Percentiles rank a stretch among this genome's conserved stretches.
phyloP scores from a whole-genome alignment of 2,113 vertebrate species.

The Genyomyrus donnyi region DNA sequence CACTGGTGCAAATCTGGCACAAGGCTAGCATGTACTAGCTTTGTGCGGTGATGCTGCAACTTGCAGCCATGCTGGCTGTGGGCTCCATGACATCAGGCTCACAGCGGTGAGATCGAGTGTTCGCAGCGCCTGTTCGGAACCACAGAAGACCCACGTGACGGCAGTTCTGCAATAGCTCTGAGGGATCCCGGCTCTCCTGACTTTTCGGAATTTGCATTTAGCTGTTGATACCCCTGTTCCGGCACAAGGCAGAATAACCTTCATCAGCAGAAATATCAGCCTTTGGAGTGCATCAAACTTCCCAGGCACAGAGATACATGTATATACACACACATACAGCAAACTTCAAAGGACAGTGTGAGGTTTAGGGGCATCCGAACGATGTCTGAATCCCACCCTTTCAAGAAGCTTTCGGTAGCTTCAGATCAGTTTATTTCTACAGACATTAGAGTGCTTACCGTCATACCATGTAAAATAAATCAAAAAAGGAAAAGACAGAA shows the following conservation, averaged over 20 bases:
- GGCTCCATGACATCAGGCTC: conserved; percentile 55
- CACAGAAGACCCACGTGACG: conserved; percentile 44
- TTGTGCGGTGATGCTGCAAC: conserved; percentile 37
- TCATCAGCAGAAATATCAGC: conserved; percentile 54
- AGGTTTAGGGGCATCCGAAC: not conserved
- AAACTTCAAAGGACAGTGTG: not conserved
- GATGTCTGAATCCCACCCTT: not conserved
- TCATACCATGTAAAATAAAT: not conserved
- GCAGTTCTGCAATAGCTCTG: conserved; percentile 41
- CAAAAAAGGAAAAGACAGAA: not conserved
- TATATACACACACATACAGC: not conserved
- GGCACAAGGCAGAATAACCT: conserved; percentile 50
- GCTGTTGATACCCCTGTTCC: conserved; percentile 44
- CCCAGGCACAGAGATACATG: conserved; percentile 13
- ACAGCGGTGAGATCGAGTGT: not conserved
- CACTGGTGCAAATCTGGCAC: not conserved
- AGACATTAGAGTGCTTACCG: not conserved
- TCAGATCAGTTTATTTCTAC: not conserved
- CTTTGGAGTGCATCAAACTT: conserved; percentile 18
- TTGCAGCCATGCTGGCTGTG: conserved; percentile 47
- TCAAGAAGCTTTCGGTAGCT: not conserved
- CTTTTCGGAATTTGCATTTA: conserved; percentile 62
- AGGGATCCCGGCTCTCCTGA: conserved; percentile 63
- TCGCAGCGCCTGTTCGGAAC: conserved; percentile 58
- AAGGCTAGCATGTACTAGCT: not conserved